Conservation (phyloP, 2,888 invertebrate species). For the Caenorhabditis sp. region DNA sequence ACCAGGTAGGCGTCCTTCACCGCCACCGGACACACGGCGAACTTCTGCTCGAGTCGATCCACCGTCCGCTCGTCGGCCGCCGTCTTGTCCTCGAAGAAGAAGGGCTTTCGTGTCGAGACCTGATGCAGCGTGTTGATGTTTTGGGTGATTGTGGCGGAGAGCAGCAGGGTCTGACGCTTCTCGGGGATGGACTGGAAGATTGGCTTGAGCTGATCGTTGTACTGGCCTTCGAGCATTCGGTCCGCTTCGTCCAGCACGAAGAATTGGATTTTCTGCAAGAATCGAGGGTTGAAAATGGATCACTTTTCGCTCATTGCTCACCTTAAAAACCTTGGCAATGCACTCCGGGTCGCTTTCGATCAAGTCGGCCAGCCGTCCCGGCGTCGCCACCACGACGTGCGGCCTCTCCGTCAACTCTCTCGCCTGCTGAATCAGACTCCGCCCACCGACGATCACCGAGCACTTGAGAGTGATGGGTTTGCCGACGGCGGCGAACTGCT, state of each 20-base stretch:
- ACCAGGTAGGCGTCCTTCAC: constrained; percentile 86
- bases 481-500: constrained; percentile 95
- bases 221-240: constrained; percentile 87
- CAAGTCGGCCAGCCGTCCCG: constrained; percentile 95
- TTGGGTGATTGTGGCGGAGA: constrained; percentile 93
- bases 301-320: background rate
- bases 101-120: constrained; percentile 84
- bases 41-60: constrained; percentile 91
- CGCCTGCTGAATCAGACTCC: constrained; percentile 88
- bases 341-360: constrained; percentile 87
- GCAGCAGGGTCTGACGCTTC: constrained; percentile 85
- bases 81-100: constrained; percentile 86
- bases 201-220: constrained; percentile 86
- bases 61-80: constrained; percentile 84
- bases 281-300: too few species aligned
- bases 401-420: constrained; percentile 90
- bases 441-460: constrained; percentile 91
- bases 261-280: constrained; percentile 89
- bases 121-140: constrained; percentile 88
- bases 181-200: constrained; percentile 87
- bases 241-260: constrained; percentile 98
- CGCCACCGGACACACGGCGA: constrained; percentile 93
- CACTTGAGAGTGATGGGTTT: constrained; percentile 91
- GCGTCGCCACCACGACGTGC: constrained; percentile 96
- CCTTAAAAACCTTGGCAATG: constrained; percentile 64